Evolutionary conservation across 2,888 invertebrate species (phyloP), one percentile per base, ranked within the genome.

Genomic region (Rhimphoctona megacephalus): DNA sequence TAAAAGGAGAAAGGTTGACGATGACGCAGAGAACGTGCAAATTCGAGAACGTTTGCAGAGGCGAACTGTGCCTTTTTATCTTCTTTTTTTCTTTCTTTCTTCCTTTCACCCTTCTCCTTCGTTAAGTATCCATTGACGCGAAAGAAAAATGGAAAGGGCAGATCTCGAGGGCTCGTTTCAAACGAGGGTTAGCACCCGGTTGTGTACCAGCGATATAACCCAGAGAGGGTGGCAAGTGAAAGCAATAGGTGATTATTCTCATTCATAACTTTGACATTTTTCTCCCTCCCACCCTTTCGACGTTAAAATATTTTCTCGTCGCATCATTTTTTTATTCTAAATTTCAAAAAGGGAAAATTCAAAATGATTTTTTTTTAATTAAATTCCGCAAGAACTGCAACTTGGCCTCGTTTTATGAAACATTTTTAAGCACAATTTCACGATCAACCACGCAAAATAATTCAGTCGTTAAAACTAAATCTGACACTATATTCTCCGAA

Each of bases 101-200:
- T 57, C 70, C 66, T 67, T 69, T 83, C 49, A 69, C 49, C 43
- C 70, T 70, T 85, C 73, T 69, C 74, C 85, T 81, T 86, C 77
- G 81, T 81, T 80, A 80, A 57, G 36, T 22, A 70, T 80, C 39
- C 80, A 80, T 86, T 77, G 76, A 86, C 39, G 83, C 76, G 64
- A 36, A 69, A 78, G 79, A 67, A 52, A 64, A 67, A 61, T 49
- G 73, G 43, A 76, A 85, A 82, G 80, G 70, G 76, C 49, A n/a
- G 22, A 30, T 17, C 61, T 43, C 30, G 39, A 36, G 61, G 43
- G 70, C 57, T 49, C 9, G 25, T 46, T 61, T 22, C 49, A 61
- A 8, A 9, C n/a, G 78, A 70, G 70, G 61, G 46, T 33, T 33
- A 25, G 17, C 54, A 30, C n/a, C 39, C 67, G 74, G 52, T 39